Conservation (phyloP, 2,888 invertebrate genomes). For the Acronicta aceris region DNA sequence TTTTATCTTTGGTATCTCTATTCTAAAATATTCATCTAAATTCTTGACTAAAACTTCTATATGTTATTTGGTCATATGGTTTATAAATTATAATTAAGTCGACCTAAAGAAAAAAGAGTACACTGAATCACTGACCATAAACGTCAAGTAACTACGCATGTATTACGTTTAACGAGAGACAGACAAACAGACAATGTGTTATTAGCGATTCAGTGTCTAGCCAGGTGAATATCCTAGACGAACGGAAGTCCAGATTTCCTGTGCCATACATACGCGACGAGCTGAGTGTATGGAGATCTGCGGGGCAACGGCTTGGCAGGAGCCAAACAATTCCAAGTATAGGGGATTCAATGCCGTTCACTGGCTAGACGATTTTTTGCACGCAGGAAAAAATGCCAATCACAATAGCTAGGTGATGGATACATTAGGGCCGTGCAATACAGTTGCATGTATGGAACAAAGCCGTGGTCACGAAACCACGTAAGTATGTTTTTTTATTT, state of each 20-base stretch:
- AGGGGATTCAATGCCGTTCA: constrained; percentile 75
- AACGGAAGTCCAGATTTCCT: constrained; percentile 87
- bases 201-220: constrained; percentile 82
- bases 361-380: constrained; percentile 70
- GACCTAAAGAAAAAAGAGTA: constrained; percentile 53
- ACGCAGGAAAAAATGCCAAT: constrained; percentile 52
- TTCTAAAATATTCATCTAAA: not conserved
- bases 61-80: not conserved
- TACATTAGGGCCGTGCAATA: constrained; percentile 39
- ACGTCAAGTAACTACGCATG: constrained; percentile 73
- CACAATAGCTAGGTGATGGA: constrained; percentile 51
- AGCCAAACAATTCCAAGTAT: constrained; percentile 80
- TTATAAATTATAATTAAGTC: constrained; percentile 3
- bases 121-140: constrained; percentile 77
- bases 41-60: not conserved
- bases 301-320: constrained; percentile 70
- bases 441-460: constrained; percentile 41
- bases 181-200: constrained; percentile 74
- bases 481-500: constrained; percentile 25
- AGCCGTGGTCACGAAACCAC: constrained; percentile 32
- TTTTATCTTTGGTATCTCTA: no score
- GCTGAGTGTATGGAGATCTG: constrained; percentile 56
- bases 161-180: constrained; percentile 73
- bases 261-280: constrained; percentile 65
- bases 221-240: constrained; percentile 85